Conservation (phyloP, 2,797 vertebrate genomes). For the Fundulus diaphanus region DNA sequence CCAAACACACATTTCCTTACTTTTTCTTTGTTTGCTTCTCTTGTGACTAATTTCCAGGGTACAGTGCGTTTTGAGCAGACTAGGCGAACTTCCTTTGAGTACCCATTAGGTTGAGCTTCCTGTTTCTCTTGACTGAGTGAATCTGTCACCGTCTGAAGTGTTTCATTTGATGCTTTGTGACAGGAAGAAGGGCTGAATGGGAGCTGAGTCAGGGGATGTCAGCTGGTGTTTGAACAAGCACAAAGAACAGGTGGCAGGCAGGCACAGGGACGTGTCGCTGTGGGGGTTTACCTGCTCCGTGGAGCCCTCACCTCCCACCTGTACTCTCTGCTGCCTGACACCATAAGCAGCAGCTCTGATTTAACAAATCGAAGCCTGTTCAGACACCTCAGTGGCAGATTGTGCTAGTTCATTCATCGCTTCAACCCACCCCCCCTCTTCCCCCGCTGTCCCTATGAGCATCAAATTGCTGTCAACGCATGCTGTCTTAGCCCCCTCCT, state of each 20-base stretch:
- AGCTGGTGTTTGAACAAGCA: slow-evolving; percentile 58
- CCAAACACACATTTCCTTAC: too few relatives aligned
- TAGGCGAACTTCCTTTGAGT: not conserved
- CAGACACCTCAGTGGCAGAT: slow-evolving; percentile 16
- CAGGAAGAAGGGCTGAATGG: slow-evolving; percentile 27
- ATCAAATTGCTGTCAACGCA: slow-evolving; percentile 1
- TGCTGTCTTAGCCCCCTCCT: slow-evolving; percentile 16
- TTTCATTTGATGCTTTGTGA: slow-evolving; percentile 2
- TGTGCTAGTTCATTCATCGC: slow-evolving; percentile 29
- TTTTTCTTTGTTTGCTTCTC: not conserved
- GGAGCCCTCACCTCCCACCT: not conserved
- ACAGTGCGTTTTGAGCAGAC: not conserved
- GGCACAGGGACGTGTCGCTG: slow-evolving; percentile 11
- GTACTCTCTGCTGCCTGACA: not conserved
- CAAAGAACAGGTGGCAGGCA: slow-evolving; percentile 56
- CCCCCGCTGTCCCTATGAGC: not conserved
- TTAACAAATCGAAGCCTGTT: slow-evolving; percentile 40
- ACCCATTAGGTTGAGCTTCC: not conserved
- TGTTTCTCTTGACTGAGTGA: not conserved
- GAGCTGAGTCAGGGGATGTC: slow-evolving; percentile 1
- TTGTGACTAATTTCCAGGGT: not conserved
- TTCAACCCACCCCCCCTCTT: too few relatives aligned
- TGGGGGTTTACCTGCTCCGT: slow-evolving; percentile 7
- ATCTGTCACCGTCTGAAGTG: slow-evolving; percentile 20
- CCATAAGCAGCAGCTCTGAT: not conserved